A percentile compares a stretch with the other conserved stretches of the same genome.
These are phyloP conservation scores for Scyliorhinus canicula DNA, from an alignment of 2,797 vertebrate species.

Conservation along the genomic window DNA sequence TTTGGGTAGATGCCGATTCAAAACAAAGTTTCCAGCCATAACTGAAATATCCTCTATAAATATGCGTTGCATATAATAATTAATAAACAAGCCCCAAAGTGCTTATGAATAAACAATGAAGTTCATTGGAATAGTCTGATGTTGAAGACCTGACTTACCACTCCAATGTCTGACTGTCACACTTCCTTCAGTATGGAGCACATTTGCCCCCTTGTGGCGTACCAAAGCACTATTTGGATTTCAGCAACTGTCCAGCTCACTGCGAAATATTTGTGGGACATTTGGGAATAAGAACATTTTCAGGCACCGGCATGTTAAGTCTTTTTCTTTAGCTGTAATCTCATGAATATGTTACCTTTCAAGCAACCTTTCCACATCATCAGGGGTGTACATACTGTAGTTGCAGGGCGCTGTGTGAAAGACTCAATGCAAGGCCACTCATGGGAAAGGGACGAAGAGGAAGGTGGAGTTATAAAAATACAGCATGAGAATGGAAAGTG, in stretches of 20 bases:
- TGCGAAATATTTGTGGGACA: background rate
- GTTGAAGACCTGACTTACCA: background rate
- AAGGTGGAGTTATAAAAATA: background rate
- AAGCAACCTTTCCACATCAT: background rate
- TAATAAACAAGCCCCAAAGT: constrained; percentile 14
- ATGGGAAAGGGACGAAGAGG: background rate
- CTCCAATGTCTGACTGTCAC: background rate
- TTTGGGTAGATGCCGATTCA: background rate
- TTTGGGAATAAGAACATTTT: background rate
- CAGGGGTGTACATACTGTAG: background rate
- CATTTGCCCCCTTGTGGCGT: constrained; percentile 26
- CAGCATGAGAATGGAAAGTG: background rate
- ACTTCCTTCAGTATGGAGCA: background rate
- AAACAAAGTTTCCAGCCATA: constrained; percentile 21
- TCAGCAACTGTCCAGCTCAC: background rate
- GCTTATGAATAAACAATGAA: constrained; percentile 12
- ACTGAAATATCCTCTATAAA: constrained; percentile 7
- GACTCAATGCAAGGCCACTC: background rate
- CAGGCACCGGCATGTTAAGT: background rate
- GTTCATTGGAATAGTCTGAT: background rate
- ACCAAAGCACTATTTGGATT: background rate
- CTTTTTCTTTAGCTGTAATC: background rate
- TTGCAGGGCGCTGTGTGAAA: background rate
- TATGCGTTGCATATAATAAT: constrained; percentile 26
- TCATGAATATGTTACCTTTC: background rate